Evolutionary conservation across 1,140 invertebrate genomes (phyloP), one percentile per base, ranked within the genome.

Genomic region (Akabosia matsudoensis): DNA sequence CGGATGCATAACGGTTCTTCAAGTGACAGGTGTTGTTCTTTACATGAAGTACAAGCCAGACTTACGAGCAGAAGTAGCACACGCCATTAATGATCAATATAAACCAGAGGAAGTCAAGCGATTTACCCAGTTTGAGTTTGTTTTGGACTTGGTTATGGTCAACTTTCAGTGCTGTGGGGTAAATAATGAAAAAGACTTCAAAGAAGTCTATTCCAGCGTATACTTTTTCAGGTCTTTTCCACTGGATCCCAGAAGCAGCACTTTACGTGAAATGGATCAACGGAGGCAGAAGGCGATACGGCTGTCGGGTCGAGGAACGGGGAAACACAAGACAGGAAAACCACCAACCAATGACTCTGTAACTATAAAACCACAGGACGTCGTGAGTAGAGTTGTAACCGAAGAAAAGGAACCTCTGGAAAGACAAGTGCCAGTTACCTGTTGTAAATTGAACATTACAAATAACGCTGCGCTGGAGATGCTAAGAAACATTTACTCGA

Each of bases 401-500:
- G 61, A 22, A 10, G 24, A 67, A 22, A 30, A 30, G 22, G 22
- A 30, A 31, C 7, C 22, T 30, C 1, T 67, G 28, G 30, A 67
- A 22, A 67, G 61, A 30, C 61, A 67, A 67, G 61, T 67, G 28
- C 61, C 61, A 7, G 61, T 67, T 67, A 30, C 61, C 61, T 67
- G 61, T 31, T 67, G 61, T 31, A 67, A 67, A 67, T 31, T 67
- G 28, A 67, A 67, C 22, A 7, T 67, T 13, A 67, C 26, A 16
- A 22, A 30, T 31, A 30, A 7, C 24, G 24, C 28, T 4, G 61
- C 61, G 1, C 13, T 31, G n/a, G 1, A 7, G 31, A 67, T 67
- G 24, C 31, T 67, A n/a, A 7, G 61, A 16, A 28, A 67, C 28
- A 67, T 67, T 67, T 67, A 67, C 28, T 7, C 10, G 22, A 67